Evolutionary conservation across 2,888 invertebrate genomes (phyloP), one percentile per base, ranked within the genome.

Genomic region (Eupithecia pulchellata): DNA sequence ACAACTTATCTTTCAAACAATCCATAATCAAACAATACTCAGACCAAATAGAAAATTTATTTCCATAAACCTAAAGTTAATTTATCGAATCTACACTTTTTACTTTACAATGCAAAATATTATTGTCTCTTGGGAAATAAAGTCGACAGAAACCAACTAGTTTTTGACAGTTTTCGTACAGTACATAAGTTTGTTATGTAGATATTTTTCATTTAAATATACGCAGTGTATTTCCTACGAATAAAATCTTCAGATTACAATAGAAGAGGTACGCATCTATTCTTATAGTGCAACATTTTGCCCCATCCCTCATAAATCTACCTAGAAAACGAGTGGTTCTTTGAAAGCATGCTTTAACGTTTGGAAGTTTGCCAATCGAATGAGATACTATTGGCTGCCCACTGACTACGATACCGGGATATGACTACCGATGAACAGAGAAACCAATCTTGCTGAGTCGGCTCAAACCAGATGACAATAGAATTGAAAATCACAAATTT

Each of bases 291-390:
- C 30, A n/a, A 60, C 11, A n/a, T 32, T 60, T 60, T 60, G 58
- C 29, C 58, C 58, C 58, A 32, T 60, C 11, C 58, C 13, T 1
- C 20, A 57, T 17, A 60, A 11, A 52, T 52, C 13, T 74, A 80
- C 70, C 75, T 79, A 81, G 80, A 78, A 81, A 71, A 75, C 74
- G 74, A 78, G 69, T 74, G 73, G 74, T 78, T 78, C 76, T 71
- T 27, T 79, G 76, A 76, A 73, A 82, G 89, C 89, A 89, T 89
- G 89, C 82, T 84, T 81, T 72, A 82, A 79, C 76, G 77, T 81
- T 52, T 78, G 80, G 76, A 69, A 76, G 77, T 73, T 76, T 69
- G 77, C 73, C 72, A 78, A 74, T 77, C 80, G 62, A 71, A 69
- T 74, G 71, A 71, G 73, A 76, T 71, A 79, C 78, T 79, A 82